Percentiles rank a stretch among this genome's conserved stretches.
phyloP scores from a whole-genome alignment of 2,888 invertebrate genomes.

The Elaeidobius kamerunicus region DNA sequence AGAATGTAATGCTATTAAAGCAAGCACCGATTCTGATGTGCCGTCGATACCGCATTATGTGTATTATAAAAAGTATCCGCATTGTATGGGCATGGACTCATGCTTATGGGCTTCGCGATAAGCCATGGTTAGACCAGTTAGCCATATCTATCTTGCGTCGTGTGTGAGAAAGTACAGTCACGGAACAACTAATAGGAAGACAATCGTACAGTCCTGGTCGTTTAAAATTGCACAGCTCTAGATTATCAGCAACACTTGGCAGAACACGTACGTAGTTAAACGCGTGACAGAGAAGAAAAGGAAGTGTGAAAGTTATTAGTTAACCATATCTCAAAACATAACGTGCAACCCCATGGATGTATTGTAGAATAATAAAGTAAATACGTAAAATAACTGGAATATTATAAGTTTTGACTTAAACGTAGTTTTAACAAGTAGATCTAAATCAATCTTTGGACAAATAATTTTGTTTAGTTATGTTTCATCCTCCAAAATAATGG shows the following conservation, averaged over 20 bases:
- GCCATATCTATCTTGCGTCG: constrained; percentile 21
- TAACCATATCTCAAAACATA: too few relatives aligned
- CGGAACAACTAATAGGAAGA: constrained; percentile 22
- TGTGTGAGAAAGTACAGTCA: constrained; percentile 21
- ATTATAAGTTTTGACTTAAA: too few relatives aligned
- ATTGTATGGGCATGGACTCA: constrained; percentile 17
- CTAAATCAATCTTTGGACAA: too few relatives aligned
- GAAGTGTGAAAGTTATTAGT: too few relatives aligned
- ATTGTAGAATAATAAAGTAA: too few relatives aligned
- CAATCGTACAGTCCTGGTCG: constrained; percentile 5
- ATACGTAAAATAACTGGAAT: too few relatives aligned
- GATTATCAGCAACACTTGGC: constrained; percentile 1
- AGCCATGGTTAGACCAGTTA: constrained; percentile 19
- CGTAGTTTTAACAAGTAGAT: too few relatives aligned
- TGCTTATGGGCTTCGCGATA: constrained; percentile 18
- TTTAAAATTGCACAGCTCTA: neutral
- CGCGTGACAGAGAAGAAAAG: neutral
- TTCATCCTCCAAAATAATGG: too few relatives aligned
- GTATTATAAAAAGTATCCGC: constrained; percentile 14
- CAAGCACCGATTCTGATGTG: constrained; percentile 13
- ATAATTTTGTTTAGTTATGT: too few relatives aligned
- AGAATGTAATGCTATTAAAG: constrained; percentile 19
- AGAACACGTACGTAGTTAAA: neutral
- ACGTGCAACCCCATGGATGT: too few relatives aligned
- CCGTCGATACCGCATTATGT: constrained; percentile 17